A percentile compares a stretch with the other conserved stretches of the same genome.
These are phyloP conservation scores for Arothron firmamentum DNA, from an alignment of 2,113 vertebrate genomes.

Conservation along the genomic window DNA sequence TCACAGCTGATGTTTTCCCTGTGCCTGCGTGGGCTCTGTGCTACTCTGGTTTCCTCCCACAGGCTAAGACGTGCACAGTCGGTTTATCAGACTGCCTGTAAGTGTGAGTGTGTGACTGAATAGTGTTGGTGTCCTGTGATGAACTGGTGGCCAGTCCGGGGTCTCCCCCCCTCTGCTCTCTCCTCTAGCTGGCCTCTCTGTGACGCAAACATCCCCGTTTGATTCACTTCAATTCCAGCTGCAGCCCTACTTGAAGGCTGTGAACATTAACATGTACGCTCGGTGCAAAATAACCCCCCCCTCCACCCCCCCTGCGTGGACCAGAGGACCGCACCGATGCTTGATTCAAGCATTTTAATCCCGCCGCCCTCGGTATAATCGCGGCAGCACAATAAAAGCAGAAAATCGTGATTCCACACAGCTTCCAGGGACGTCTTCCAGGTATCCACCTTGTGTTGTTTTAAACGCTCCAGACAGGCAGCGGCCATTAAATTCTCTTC, in stretches of 20 bases:
- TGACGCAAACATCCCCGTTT: constrained; percentile 11
- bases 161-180: no score
- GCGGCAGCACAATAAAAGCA: neutral
- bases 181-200: no score
- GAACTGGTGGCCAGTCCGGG: neutral
- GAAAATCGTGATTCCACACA: neutral
- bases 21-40: no score
- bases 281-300: no score
- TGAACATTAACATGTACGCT: no score
- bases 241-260: neutral
- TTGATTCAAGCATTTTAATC: constrained; percentile 5
- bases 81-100: no score
- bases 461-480: neutral
- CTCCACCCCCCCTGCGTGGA: no score
- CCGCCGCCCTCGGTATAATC: neutral
- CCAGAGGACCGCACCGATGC: no score
- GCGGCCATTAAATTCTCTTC: neutral
- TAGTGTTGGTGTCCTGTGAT: neutral
- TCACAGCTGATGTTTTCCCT: no score
- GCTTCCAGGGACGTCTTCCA: neutral
- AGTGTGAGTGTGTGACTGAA: no score
- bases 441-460: neutral
- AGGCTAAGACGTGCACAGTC: no score
- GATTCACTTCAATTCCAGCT: constrained; percentile 15
- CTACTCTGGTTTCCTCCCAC: no score